A percentile compares a stretch with the other conserved stretches of the same genome.
Conservation (phyloP, 2,113 vertebrate species). For the Smithornis capensis region DNA sequence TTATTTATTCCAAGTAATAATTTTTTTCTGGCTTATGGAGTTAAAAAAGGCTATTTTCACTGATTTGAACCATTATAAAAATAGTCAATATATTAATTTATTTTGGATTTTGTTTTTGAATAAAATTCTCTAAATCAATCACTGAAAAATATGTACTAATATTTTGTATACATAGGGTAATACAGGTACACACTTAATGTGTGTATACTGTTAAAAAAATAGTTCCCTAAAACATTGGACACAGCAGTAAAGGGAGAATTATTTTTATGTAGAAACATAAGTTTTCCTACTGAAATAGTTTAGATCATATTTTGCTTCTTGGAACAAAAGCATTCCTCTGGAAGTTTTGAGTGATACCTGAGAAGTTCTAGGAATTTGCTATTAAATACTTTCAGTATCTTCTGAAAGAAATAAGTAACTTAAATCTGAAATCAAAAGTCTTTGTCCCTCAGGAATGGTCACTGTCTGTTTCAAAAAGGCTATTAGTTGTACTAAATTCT, state of each 20-base stretch:
- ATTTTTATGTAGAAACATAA: not conserved
- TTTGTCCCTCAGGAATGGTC: not conserved
- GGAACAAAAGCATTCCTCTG: constrained; percentile 5
- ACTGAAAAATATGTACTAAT: not conserved
- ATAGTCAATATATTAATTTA: not conserved
- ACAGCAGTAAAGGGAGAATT: not conserved
- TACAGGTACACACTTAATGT: not conserved
- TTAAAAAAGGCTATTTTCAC: not conserved
- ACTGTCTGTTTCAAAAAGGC: not conserved
- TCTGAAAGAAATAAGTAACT: not conserved
- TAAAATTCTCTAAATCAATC: not conserved
- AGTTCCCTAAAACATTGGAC: not conserved
- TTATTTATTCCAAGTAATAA: constrained; percentile 23
- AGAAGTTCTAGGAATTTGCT: constrained; percentile 12
- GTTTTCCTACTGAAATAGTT: not conserved
- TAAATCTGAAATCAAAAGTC: not conserved
- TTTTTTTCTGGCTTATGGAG: not conserved
- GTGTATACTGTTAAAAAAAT: not conserved
- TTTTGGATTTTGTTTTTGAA: not conserved
- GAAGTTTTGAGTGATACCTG: not conserved
- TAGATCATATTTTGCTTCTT: not conserved
- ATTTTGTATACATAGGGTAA: not conserved
- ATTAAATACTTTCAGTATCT: not conserved
- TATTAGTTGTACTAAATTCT: not conserved
- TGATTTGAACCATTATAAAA: not conserved